phyloP scores from a whole-genome alignment of 2,888 invertebrate species.

The Orchestes rusci region DNA sequence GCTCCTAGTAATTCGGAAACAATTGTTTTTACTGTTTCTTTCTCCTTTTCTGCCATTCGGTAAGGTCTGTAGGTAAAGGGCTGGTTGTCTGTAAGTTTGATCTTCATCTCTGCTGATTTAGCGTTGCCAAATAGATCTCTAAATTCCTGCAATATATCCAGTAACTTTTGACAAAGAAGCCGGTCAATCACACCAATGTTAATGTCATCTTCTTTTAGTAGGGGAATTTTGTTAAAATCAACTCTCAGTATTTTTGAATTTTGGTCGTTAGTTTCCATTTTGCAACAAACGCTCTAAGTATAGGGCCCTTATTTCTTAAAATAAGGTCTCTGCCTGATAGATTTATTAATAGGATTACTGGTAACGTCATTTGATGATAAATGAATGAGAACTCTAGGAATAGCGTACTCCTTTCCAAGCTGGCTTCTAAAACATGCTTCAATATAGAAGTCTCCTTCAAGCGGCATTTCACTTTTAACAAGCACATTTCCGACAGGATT shows the following conservation, averaged over 20 bases:
- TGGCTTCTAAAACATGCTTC: too few species aligned
- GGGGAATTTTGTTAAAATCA: neutral
- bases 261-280: neutral
- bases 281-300: neutral
- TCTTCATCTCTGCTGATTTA: neutral
- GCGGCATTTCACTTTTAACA: too few species aligned
- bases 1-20: slow-evolving; percentile 18
- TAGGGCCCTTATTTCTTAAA: neutral
- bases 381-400: too few species aligned
- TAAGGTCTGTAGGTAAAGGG: neutral
- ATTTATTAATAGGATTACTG: slow-evolving; percentile 1
- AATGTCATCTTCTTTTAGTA: neutral
- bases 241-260: neutral
- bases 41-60: neutral
- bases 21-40: slow-evolving; percentile 11
- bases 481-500: too few species aligned
- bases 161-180: neutral
- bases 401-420: too few species aligned
- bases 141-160: slow-evolving; percentile 1
- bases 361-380: neutral
- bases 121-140: neutral
- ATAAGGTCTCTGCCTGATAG: neutral
- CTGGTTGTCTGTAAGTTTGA: neutral
- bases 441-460: too few species aligned
- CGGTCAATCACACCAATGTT: neutral